Base-by-base conservation (phyloP, 2,797 vertebrate genomes). In the Botia almorhae region DNA sequence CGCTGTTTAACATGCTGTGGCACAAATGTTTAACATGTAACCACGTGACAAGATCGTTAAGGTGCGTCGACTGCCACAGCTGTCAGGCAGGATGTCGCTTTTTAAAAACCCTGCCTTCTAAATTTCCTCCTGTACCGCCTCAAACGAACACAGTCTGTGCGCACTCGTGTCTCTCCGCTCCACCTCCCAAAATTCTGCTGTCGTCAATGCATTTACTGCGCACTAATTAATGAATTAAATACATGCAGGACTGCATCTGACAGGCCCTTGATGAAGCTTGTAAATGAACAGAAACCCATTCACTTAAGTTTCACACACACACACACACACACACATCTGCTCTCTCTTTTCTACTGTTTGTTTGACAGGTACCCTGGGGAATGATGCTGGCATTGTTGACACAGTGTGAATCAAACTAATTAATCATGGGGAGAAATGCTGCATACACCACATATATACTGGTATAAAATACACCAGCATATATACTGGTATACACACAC, bases 331-430 rank as follows among this genome's bases (percentile, higher is more conserved):
- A 55, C 55, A 58, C 56, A 63, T 74, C 19, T 51, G 26, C 33
- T 77, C 19, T 65, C 43, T 73, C 10, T 53, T 64, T 81, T 72
- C 50, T 55, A 17, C 33, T 74, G 82, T 81, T 80, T 82, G 76
- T 85, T 84, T 77, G 68, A 79, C 51, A 58, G 82, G 63, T 69
- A 70, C 80, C 77, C 82, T 43, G 48, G 84, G 77, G 82, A 78
- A 33, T 50, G 29, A 19, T 55, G 63, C 73, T 85, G 78, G 82
- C 56, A 63, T 81, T 78, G 81, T 72, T 51, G 64, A 81, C 81
- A 83, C 81, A 83, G 81, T 85, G 69, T 81, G 81, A 85, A 85
- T 83, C 81, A 84, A 82, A 80, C 83, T 85, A 86, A 87, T 85
- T 84, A 87, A 87, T 85, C 76, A 84, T 80, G 81, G 75, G 76